Evolutionary conservation across 1,140 invertebrate species (phyloP), one percentile per base, ranked within the genome.

Genomic region (Adoxophyes honmai): DNA sequence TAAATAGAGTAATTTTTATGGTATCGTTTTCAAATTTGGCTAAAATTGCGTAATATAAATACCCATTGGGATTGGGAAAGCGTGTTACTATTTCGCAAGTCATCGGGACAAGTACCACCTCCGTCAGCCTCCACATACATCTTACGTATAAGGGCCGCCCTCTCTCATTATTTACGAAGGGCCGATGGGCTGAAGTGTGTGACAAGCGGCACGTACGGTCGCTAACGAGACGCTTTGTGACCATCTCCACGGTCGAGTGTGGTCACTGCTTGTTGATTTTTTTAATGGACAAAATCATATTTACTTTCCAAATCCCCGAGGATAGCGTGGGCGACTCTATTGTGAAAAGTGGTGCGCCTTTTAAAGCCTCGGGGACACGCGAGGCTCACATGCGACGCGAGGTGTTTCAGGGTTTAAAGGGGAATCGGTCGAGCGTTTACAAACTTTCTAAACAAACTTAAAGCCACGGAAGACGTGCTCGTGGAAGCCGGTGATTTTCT

Each of bases 181-280:
- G 83, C 85, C 78, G 84, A 78, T 80, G 75, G 81, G 68, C 67
- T 85, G 78, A 81, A 86, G 83, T 81, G 86, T 80, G 81, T 81
- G 83, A 86, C 78, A 74, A 71, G 72, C 76, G 81, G 82, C 86
- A 88, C 86, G 86, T 88, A 68, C 82, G 74, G 68, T 21, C 75
- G 72, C 82, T 88, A 88, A 88, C 83, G 86, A 88, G 86, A 84
- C 79, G 82, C 75, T 86, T 86, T 86, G 85, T 88, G 83, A 82
- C 80, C 82, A 82, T 77, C 81, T 71, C 66, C 63, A 64, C 56
- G 52, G 2, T 75, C 70, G 59, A 79, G 73, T 81, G 79, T 81
- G 79, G 80, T 82, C 81, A 83, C 66, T 70, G 69, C 60, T 78
- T 78, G 75, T 80, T 80, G 72, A 77, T 81, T 83, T 86, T 88